A percentile compares a stretch with the other conserved stretches of the same genome.
Evolutionary conservation across 35 echinoderm and acorn worm species (phyloP).

Genomic region (Amphiura filiformis): DNA sequence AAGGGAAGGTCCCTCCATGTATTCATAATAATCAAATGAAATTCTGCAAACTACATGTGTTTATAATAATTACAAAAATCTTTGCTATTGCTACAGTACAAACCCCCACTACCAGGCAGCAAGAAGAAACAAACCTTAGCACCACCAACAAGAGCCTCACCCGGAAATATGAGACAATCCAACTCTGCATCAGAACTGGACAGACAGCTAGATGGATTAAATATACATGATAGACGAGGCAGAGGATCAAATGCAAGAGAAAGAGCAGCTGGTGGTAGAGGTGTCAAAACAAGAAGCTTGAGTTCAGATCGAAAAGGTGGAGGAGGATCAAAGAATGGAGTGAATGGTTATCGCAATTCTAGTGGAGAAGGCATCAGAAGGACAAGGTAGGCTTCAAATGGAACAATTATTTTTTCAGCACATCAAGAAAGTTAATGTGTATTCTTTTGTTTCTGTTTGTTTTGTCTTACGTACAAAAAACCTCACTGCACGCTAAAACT

Average conservation of each 20-base stretch:
- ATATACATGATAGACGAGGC: constrained; percentile 10
- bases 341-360: constrained; percentile 11
- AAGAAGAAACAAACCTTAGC: constrained; percentile 63
- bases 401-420: too few species aligned
- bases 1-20: too few species aligned
- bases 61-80: too few species aligned
- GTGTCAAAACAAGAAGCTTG: constrained; percentile 42
- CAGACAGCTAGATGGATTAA: constrained; percentile 10
- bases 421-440: too few species aligned
- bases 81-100: too few species aligned
- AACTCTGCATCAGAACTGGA: neutral
- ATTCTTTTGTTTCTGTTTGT: too few species aligned
- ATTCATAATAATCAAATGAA: too few species aligned
- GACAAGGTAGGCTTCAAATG: too few species aligned
- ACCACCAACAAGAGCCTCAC: constrained; percentile 9
- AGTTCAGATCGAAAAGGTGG: constrained; percentile 42
- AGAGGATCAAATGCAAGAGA: neutral
- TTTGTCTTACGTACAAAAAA: too few species aligned
- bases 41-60: too few species aligned
- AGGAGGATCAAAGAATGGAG: neutral
- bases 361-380: constrained; percentile 35
- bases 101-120: constrained; percentile 79
- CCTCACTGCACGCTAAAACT: too few species aligned
- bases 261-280: neutral
- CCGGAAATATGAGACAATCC: neutral